Evolutionary conservation across 2,113 vertebrate genomes (phyloP), one percentile per base, ranked within the genome.

Genomic region (Pterophyllum scalare): DNA sequence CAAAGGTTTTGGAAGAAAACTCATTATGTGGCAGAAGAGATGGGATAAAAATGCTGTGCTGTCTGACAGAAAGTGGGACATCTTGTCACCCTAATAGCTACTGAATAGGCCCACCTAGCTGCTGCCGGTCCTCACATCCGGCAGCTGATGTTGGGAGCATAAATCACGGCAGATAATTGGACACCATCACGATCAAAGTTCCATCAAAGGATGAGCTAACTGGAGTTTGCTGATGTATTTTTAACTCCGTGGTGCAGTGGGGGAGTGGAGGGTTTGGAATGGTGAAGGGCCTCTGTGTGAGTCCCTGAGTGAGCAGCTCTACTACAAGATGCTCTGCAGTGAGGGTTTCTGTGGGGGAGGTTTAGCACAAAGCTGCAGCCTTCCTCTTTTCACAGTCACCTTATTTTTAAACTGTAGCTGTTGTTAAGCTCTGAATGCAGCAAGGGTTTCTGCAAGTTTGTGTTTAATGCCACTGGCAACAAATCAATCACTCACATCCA

Each of bases 131-230:
- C 26, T 54, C 67, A 54, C 31, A 72, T 54, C 11, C 0, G 3
- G 67, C 11, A 70, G 65, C 24, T 52, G 65, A 70, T 31, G 65
- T 52, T 70, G 24, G 65, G 10, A 26, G 6, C 46, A 72, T 72
- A 72, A 72, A 72, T 72, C 67, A 72, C 67, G 31, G 26, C 26
- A 72, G 67, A 72, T 72, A 72, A 72, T 14, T 72, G 67, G 67
- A 72, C 46, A 54, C 26, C 46, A 72, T 54, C 46, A 31, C 31
- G 1, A 9, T 54, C 1, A 72, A 33, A n/a, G 46, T 54, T 54
- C 46, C 67, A 72, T n/a, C 26, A 49, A 33, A 9, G 67, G 46
- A 72, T 72, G 26, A 72, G 67, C 67, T 54, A 31, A 19, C 67
- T 54, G 46, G 67, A 72, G 67, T 72, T 72, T 20, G 0, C 65